phyloP scores from a whole-genome alignment of 2,113 vertebrate genomes.

The Sylvicapra grimmia region DNA sequence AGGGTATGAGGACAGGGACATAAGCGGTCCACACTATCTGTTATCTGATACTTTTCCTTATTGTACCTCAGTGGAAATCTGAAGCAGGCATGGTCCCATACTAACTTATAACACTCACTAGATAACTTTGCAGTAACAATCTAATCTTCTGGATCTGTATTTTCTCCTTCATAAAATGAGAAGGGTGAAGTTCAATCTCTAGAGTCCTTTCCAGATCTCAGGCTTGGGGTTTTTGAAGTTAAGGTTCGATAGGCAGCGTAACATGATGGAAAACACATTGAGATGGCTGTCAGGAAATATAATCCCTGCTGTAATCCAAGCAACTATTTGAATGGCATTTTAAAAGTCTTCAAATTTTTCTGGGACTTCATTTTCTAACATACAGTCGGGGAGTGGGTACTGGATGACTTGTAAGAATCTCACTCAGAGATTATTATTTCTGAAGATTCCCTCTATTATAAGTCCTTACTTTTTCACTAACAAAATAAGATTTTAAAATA shows the following conservation, averaged over 20 bases:
- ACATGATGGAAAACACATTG: conserved; percentile 9
- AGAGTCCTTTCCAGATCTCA: background rate
- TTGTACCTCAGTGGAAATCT: background rate
- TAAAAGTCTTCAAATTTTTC: conserved; percentile 6
- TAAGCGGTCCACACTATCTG: background rate
- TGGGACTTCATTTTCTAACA: background rate
- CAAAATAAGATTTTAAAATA: background rate
- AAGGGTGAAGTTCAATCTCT: background rate
- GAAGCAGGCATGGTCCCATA: background rate
- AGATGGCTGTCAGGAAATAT: conserved; percentile 7
- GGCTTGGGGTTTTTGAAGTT: conserved; percentile 20
- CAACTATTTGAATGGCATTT: background rate
- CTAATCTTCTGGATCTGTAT: conserved; percentile 15
- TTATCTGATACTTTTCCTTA: background rate
- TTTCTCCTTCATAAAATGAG: conserved; percentile 30
- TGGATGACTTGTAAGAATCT: background rate
- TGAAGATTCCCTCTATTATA: background rate
- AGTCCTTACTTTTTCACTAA: background rate
- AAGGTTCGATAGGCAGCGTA: background rate
- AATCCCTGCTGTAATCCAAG: background rate
- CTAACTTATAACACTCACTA: background rate
- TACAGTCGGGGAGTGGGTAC: background rate
- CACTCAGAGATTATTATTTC: background rate
- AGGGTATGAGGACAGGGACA: background rate
- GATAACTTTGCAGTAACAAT: conserved; percentile 23